Conservation (phyloP, 2,888 invertebrate genomes). For the Rambutsinella grinnellia region DNA sequence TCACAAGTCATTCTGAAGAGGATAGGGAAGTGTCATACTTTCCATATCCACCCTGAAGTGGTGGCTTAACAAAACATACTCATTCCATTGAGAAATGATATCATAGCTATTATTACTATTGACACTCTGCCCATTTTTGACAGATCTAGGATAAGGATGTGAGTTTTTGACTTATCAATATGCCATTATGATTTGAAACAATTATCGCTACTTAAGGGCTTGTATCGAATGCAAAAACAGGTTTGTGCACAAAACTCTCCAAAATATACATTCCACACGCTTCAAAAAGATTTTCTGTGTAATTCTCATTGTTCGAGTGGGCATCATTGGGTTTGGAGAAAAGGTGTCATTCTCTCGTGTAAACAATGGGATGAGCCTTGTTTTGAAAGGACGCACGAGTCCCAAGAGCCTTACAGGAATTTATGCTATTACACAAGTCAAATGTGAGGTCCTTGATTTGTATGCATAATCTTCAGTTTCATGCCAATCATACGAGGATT, state of each 20-base stretch:
- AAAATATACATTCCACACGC: too few species aligned
- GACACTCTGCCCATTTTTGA: slow-evolving; percentile 22
- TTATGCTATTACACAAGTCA: not conserved
- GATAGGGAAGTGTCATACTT: not conserved
- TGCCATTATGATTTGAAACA: slow-evolving; percentile 31
- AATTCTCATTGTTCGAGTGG: not conserved
- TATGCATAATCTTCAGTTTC: not conserved
- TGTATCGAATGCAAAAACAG: not conserved
- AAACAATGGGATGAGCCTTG: slow-evolving; percentile 49
- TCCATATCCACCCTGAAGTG: not conserved
- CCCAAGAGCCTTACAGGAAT: slow-evolving; percentile 49
- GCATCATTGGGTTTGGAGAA: not conserved
- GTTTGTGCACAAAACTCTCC: not conserved
- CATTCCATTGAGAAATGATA: not conserved
- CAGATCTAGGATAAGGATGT: slow-evolving; percentile 12
- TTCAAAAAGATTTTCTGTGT: not conserved
- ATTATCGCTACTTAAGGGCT: slow-evolving; percentile 45
- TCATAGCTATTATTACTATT: slow-evolving; percentile 18
- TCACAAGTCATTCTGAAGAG: slow-evolving; percentile 25
- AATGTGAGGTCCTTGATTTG: slow-evolving; percentile 27
- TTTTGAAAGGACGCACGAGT: slow-evolving; percentile 61
- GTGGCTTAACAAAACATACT: not conserved
- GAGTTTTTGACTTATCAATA: slow-evolving; percentile 42
- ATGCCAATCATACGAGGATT: not conserved
- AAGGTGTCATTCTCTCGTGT: not conserved